Evolutionary conservation across 1,140 invertebrate species (phyloP).

Genomic region (Phymastichus coffea): DNA sequence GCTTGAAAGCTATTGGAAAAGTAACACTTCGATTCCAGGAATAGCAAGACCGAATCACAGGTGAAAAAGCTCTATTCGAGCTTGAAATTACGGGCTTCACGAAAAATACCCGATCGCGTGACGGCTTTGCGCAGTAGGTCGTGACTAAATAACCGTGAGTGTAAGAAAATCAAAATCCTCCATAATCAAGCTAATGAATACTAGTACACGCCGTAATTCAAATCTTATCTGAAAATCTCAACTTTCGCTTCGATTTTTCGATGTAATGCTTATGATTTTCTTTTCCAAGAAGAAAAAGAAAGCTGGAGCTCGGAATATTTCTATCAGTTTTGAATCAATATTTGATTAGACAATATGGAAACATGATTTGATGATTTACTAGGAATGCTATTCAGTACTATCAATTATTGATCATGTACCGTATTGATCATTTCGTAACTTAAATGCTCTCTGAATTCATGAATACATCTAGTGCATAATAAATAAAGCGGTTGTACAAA

Average conservation of each 20-base stretch:
- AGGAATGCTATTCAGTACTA: too few relatives aligned
- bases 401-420: too few relatives aligned
- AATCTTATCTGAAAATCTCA: background rate
- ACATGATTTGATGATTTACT: too few relatives aligned
- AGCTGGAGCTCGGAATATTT: too few relatives aligned
- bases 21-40: background rate
- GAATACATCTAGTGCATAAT: too few relatives aligned
- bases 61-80: slow-evolving; percentile 1
- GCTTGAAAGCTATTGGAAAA: background rate
- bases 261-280: too few relatives aligned
- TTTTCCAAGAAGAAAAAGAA: too few relatives aligned
- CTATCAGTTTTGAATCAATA: too few relatives aligned
- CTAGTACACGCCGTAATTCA: slow-evolving; percentile 1
- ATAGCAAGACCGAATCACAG: background rate
- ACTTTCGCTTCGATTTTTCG: background rate
- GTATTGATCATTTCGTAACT: too few relatives aligned
- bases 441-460: too few relatives aligned
- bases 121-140: slow-evolving; percentile 3
- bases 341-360: too few relatives aligned
- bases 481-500: too few relatives aligned
- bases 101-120: slow-evolving; percentile 24
- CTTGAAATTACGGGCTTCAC: slow-evolving; percentile 10
- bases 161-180: slow-evolving; percentile 15
- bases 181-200: slow-evolving; percentile 22
- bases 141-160: slow-evolving; percentile 11